Percentiles rank a stretch among this genome's conserved stretches.
Evolutionary conservation across 30 jellyfish, hydroid and myxozoan species (phyloP).

Genomic region (Cassiopea andromeda): DNA sequence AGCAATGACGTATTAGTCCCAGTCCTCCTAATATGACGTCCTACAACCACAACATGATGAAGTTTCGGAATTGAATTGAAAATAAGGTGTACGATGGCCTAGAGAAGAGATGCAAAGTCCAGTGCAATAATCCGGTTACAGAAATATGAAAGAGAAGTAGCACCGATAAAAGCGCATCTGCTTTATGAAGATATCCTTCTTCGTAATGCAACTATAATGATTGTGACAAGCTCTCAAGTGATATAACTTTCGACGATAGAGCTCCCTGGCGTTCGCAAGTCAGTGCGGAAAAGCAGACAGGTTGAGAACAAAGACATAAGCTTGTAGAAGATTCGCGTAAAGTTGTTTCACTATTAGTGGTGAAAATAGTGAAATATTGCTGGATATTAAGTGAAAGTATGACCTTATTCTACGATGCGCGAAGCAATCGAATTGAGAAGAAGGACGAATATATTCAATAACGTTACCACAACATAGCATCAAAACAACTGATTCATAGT

Average conservation of each 20-base stretch:
- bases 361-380: neutral
- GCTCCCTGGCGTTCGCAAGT: slow-evolving; percentile 8
- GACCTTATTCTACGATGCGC: neutral
- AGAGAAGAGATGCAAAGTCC: slow-evolving; percentile 5
- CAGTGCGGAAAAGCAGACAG: slow-evolving; percentile 6
- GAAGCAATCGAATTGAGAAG: neutral
- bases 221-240: neutral
- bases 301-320: slow-evolving; percentile 2
- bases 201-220: neutral
- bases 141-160: neutral
- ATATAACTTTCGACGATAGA: neutral
- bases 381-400: neutral
- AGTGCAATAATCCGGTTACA: neutral
- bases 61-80: neutral
- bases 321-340: neutral
- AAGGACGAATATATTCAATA: neutral
- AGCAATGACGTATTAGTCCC: slow-evolving; percentile 14
- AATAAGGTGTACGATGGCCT: neutral
- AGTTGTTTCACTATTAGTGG: neutral
- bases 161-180: neutral
- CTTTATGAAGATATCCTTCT: neutral
- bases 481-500: neutral
- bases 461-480: neutral
- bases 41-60: slow-evolving; percentile 18
- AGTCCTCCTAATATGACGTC: slow-evolving; percentile 35